Base-by-base conservation (phyloP, 2,888 invertebrate species). In the Neoascia interrupta region DNA sequence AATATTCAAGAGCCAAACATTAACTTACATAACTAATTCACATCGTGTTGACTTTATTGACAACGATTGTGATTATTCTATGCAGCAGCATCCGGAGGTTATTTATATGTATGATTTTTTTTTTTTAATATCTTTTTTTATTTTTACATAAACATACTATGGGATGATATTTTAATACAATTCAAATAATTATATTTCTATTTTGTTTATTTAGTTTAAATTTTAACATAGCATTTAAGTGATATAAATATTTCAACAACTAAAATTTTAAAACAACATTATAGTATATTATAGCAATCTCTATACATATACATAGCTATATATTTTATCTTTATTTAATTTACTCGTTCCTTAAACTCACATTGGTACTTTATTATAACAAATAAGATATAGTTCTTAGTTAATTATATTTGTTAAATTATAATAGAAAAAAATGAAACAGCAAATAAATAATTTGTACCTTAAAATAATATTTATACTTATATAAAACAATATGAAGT, bases 231-330 rank as follows among this genome's bases (percentile, higher is more conserved):
- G 58, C 31, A 53, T 66, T 54, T 23, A 8, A 37, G 45, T 54
- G 41, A 58, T 64, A 73, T 64, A 64, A 64, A 63, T 64, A 73
- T 56, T 39, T 74, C 73, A 74, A 74, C 73, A 74, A 74, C 73
- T 28, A 26, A 66, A 66, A 39, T 82, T 81, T 84, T 75, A 83
- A 83, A 84, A 84, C 84, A 84, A 83, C 82, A 81, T 81, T 82
- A 82, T 31, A 31, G 8, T n/a, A 5, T 6, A n/a, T 83, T 81
- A 82, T 49, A 73, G 68, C 82, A 82, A 82, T 82, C 26, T 16
- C 82, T 83, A 82, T 74, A 82, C 72, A 56, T 80, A 74, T 83
- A 82, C 80, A 81, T 81, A 74, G 54, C 41, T 79, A 76, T 73
- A 34, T 81, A n/a, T n/a, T 58, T 75, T 10, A 19, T 39, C 2